Evolutionary conservation across 2,888 invertebrate species (phyloP), one percentile per base, ranked within the genome.

Genomic region (Philonicus albiceps): DNA sequence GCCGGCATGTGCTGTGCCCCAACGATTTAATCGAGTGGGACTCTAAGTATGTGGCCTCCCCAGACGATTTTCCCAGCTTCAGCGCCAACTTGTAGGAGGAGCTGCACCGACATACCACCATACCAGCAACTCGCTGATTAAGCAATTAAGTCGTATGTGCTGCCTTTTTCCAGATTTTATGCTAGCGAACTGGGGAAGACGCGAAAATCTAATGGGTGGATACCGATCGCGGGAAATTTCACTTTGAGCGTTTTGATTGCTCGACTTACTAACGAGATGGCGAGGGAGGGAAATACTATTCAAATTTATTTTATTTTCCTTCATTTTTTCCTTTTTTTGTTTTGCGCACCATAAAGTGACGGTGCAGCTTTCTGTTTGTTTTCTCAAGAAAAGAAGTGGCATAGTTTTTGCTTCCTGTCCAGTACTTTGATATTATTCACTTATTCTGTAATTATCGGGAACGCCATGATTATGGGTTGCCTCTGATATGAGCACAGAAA

Each of bases 1-100:
- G 11, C 27, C 43, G n/a, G 13, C 16, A 27, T 30, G 5, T 27
- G n/a, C 3, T 2, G 5, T n/a, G 16, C 74, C 16, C 19, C n/a
- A 11, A 16, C 43, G 27, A 78, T 31, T 16, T 43, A 49, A 30
- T 43, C 40, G 22, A 64, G 8, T 64, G 64, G 49, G 22, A 49
- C 43, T 55, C 55, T 53, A 81, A 31, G 49, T 55, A 81, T 55
- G 49, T 55, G 81, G 55, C 19, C 31, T 27, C 81, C 81, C 13
- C 40, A 19, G 30, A 8, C 34, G 81, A 55, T 31, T 81, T 81
- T 81, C 55, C 81, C 55, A 64, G 55, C 81, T 55, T 81, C 34
- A 55, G 34, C 19, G 34, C 4, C 11, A 19, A 22, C 31, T 55
- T 55, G 81, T 81, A 34, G 81, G 81, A 81, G 81, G 81, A 81